Percentiles rank a stretch among this genome's conserved stretches.
phyloP scores from a whole-genome alignment of 2,888 invertebrate genomes.

The Osmoderma eremita region DNA sequence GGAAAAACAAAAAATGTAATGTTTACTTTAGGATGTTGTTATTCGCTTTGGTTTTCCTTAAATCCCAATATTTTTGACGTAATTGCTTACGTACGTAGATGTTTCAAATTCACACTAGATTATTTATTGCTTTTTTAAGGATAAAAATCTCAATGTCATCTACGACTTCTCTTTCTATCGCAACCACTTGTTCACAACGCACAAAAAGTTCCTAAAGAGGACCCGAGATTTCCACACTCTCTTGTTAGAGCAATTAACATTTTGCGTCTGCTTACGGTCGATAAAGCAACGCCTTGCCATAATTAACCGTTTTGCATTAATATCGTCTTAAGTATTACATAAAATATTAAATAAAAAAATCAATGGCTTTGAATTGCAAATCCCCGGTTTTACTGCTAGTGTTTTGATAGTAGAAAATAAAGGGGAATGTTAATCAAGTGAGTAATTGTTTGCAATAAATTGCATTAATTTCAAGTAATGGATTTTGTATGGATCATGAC shows the following conservation, averaged over 20 bases:
- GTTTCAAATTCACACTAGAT: slow-evolving; percentile 3
- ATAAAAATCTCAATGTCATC: slow-evolving; percentile 15
- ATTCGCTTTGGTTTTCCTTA: neutral
- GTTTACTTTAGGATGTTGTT: neutral
- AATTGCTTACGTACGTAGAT: neutral
- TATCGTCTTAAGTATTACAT: slow-evolving; percentile 18
- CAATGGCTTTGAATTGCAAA: slow-evolving; percentile 19
- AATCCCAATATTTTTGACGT: neutral
- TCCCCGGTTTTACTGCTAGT: slow-evolving; percentile 17
- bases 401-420: neutral
- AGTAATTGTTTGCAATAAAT: too few relatives aligned
- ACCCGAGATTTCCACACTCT: neutral
- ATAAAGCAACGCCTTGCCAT: neutral
- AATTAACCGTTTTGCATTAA: slow-evolving; percentile 22
- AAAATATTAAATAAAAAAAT: slow-evolving; percentile 10
- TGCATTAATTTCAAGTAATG: too few relatives aligned
- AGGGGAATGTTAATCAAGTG: too few relatives aligned
- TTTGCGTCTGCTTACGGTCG: slow-evolving; percentile 1
- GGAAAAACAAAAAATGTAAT: too few relatives aligned
- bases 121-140: slow-evolving; percentile 14
- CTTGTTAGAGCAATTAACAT: neutral
- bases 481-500: neutral
- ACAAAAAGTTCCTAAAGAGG: too few relatives aligned
- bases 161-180: neutral
- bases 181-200: too few relatives aligned